These are phyloP conservation scores for Macheiramphus alcinus DNA, from an alignment of 2,113 vertebrate genomes.

Conservation along the genomic window DNA sequence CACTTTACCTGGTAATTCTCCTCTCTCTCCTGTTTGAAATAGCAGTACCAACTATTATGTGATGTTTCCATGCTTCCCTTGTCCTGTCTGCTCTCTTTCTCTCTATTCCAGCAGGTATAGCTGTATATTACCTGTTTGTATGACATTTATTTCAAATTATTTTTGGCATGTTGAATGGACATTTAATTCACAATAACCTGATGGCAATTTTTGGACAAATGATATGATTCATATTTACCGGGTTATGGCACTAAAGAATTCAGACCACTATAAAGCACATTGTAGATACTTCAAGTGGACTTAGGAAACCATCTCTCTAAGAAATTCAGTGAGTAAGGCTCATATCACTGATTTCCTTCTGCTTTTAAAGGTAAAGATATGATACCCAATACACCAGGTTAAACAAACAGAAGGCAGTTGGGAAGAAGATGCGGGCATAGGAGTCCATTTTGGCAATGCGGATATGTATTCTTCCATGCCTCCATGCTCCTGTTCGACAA, in stretches of 20 bases:
- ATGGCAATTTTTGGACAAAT: constrained; percentile 41
- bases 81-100: not conserved
- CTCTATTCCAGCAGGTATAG: constrained; percentile 2
- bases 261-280: constrained; percentile 34
- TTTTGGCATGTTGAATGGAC: constrained; percentile 36
- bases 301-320: constrained; percentile 56
- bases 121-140: not conserved
- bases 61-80: not conserved
- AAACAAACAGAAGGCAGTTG: constrained; percentile 96
- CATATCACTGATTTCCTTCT: constrained; percentile 8
- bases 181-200: constrained; percentile 44
- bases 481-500: constrained; percentile 95
- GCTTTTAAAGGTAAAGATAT: constrained; percentile 91
- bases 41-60: not conserved
- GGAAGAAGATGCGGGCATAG: constrained; percentile 97
- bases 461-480: constrained; percentile 96
- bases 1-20: constrained; percentile 27
- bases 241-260: constrained; percentile 68
- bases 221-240: not conserved
- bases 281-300: constrained; percentile 47
- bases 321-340: constrained; percentile 69
- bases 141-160: constrained; percentile 24
- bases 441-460: constrained; percentile 98
- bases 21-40: not conserved
- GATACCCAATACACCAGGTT: constrained; percentile 99